phyloP scores from a whole-genome alignment of 2,888 invertebrate species.

The Eupithecia insigniata region DNA sequence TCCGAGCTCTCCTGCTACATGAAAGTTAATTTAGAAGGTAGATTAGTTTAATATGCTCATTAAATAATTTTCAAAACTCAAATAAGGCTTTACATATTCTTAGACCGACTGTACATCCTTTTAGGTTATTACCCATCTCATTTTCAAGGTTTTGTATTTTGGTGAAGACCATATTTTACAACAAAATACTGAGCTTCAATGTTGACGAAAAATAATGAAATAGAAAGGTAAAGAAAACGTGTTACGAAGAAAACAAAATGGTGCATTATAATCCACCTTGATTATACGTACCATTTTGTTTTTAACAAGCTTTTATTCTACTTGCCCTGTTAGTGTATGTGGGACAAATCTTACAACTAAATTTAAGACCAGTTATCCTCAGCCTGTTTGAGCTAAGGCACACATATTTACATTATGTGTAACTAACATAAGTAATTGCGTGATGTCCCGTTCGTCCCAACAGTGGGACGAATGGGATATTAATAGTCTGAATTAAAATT shows the following conservation, averaged over 20 bases:
- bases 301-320: too few relatives aligned
- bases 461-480: too few relatives aligned
- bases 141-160: constrained; percentile 6
- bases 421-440: too few relatives aligned
- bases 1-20: not conserved
- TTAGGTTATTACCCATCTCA: constrained; percentile 4
- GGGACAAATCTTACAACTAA: too few relatives aligned
- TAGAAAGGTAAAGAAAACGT: not conserved
- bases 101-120: constrained; percentile 5
- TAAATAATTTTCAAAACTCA: not conserved
- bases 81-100: not conserved
- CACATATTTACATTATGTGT: too few relatives aligned
- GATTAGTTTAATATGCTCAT: not conserved
- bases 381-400: too few relatives aligned
- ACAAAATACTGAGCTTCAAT: not conserved
- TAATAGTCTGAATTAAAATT: too few relatives aligned
- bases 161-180: not conserved
- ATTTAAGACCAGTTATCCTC: too few relatives aligned
- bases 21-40: not conserved
- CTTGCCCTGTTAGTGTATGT: too few relatives aligned
- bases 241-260: not conserved
- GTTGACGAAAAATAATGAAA: not conserved
- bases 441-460: too few relatives aligned
- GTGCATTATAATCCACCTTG: too few relatives aligned
- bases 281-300: too few relatives aligned